A percentile compares a stretch with the other conserved stretches of the same genome.
Evolutionary conservation across 2,888 invertebrate genomes (phyloP).

Genomic region (Cosmorhoe ocellata): DNA sequence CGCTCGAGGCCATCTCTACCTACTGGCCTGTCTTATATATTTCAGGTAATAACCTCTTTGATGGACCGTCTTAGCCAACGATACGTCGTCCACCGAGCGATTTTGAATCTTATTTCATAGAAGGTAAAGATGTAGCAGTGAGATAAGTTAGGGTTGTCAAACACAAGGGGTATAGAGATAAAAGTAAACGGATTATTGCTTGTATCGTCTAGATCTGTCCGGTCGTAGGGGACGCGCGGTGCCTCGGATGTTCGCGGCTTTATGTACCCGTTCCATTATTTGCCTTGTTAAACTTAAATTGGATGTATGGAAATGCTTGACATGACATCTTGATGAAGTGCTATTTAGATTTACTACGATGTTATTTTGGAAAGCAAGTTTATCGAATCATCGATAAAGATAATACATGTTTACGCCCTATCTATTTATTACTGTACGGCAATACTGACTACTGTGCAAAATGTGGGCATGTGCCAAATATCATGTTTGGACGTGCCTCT

Average conservation of each 20-base stretch:
- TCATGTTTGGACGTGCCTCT: too few species aligned
- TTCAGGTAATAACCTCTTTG: slow-evolving; percentile 81
- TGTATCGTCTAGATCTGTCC: slow-evolving; percentile 68
- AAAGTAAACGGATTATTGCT: slow-evolving; percentile 80
- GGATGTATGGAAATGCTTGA: slow-evolving; percentile 27
- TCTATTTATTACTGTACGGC: too few species aligned
- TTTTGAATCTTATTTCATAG: slow-evolving; percentile 16
- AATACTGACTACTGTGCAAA: too few species aligned
- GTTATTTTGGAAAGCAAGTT: not conserved
- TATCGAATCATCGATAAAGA: not conserved
- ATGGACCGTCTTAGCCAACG: slow-evolving; percentile 54
- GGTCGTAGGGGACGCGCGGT: slow-evolving; percentile 33
- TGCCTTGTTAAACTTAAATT: slow-evolving; percentile 33
- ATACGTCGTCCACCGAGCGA: slow-evolving; percentile 12
- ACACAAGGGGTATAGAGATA: slow-evolving; percentile 71
- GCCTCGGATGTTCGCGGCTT: slow-evolving; percentile 28
- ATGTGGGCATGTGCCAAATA: too few species aligned
- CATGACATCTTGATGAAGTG: slow-evolving; percentile 14
- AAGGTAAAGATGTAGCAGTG: slow-evolving; percentile 25
- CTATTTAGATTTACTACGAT: slow-evolving; percentile 1
- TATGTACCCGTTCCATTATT: slow-evolving; percentile 37
- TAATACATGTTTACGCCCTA: too few species aligned
- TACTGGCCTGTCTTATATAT: slow-evolving; percentile 64
- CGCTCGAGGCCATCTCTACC: slow-evolving; percentile 56
- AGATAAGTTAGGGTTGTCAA: slow-evolving; percentile 41